Conservation (phyloP, 2,888 invertebrate species). For the Sturmia bella region DNA sequence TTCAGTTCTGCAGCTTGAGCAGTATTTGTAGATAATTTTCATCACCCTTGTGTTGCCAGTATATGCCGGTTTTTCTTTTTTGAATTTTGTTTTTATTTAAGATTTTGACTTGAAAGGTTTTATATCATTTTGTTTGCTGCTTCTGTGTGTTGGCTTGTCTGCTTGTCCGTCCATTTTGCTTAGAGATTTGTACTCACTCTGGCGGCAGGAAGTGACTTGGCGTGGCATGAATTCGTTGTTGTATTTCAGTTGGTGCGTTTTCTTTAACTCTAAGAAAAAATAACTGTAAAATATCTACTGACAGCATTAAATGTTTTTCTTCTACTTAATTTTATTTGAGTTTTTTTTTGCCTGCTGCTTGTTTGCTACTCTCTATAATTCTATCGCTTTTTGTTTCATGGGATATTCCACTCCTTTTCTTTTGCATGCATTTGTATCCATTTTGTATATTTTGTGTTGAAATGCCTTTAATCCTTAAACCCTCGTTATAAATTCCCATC, state of each 20-base stretch:
- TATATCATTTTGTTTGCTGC: conserved; percentile 43
- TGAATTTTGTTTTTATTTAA: conserved; percentile 5
- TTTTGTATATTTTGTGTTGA: conserved; percentile 55
- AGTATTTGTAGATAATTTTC: conserved; percentile 53
- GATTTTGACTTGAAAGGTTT: conserved; percentile 53
- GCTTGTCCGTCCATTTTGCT: conserved; percentile 32
- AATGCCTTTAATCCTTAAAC: conserved; percentile 66
- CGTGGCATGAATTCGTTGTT: conserved; percentile 11
- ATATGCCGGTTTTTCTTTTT: background rate
- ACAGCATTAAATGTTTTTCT: conserved; percentile 66
- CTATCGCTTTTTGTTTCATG: conserved; percentile 38
- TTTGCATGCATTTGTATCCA: conserved; percentile 29
- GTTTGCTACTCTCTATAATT: conserved; percentile 5
- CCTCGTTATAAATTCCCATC: conserved; percentile 63
- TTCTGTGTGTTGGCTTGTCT: conserved; percentile 15
- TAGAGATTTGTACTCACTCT: conserved; percentile 50
- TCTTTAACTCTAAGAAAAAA: conserved; percentile 1
- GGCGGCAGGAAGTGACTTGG: conserved; percentile 39
- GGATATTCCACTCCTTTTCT: conserved; percentile 8
- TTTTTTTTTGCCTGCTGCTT: too few species aligned
- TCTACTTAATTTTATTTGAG: conserved; percentile 49
- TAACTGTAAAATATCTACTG: conserved; percentile 65
- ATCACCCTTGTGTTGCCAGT: conserved; percentile 25
- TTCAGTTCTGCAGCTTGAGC: conserved; percentile 30
- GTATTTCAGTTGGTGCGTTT: conserved; percentile 28